A percentile compares a stretch with the other conserved stretches of the same genome.
phyloP scores from a whole-genome alignment of 2,888 invertebrate genomes.

The Lycia hirtaria region DNA sequence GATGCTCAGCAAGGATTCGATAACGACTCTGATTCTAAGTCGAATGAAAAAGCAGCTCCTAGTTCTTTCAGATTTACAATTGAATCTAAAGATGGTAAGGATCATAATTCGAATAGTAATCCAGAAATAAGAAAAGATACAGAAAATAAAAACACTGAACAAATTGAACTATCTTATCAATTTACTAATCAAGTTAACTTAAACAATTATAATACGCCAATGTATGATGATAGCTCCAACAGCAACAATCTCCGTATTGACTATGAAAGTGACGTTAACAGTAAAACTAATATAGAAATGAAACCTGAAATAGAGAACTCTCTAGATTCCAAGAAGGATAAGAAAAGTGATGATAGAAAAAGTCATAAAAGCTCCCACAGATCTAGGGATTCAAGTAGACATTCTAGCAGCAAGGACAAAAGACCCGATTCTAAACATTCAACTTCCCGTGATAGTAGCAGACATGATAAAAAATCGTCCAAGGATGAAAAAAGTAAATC shows the following conservation, averaged over 20 bases:
- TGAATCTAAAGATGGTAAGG: conserved; percentile 62
- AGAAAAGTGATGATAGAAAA: conserved; percentile 64
- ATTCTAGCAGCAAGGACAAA: conserved; percentile 75
- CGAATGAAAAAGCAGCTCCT: conserved; percentile 62
- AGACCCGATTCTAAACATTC: conserved; percentile 72
- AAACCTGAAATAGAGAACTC: conserved; percentile 70
- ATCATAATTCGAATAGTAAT: conserved; percentile 60
- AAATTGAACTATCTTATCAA: conserved; percentile 63
- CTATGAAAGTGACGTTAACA: conserved; percentile 80
- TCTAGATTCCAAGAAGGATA: conserved; percentile 67
- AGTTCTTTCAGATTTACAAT: conserved; percentile 74
- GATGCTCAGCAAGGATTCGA: conserved; percentile 81
- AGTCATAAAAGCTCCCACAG: conserved; percentile 72
- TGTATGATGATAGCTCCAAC: conserved; percentile 79
- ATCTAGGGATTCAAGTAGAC: conserved; percentile 72
- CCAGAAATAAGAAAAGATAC: conserved; percentile 11
- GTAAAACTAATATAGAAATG: conserved; percentile 69
- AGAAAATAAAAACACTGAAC: conserved; percentile 65
- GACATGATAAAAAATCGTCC: conserved; percentile 68
- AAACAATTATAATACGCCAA: conserved; percentile 69
- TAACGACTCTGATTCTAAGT: conserved; percentile 62
- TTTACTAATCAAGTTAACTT: conserved; percentile 74
- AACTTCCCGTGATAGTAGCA: conserved; percentile 68
- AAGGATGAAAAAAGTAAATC: conserved; percentile 71
- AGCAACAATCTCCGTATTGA: conserved; percentile 77